These are phyloP conservation scores for Parauchenoglanis punctatus DNA, from an alignment of 2,797 vertebrate species.

Conservation along the genomic window DNA sequence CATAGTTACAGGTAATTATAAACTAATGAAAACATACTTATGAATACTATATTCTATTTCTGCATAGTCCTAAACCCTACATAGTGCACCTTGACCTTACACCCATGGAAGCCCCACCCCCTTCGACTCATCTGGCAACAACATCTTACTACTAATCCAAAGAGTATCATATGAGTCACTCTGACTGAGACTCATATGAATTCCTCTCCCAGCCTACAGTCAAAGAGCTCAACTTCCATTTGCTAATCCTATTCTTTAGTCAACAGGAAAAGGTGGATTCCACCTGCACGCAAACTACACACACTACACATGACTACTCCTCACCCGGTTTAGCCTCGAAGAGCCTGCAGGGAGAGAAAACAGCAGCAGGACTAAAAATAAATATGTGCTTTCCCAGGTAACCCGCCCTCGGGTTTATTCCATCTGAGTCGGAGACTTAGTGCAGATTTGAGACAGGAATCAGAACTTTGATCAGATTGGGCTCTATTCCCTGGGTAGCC, in stretches of 20 bases:
- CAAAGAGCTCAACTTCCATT: constrained; percentile 69
- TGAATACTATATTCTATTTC: too few species aligned
- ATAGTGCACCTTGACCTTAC: neutral
- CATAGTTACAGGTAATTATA: too few species aligned
- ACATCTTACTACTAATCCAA: neutral
- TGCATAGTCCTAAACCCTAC: too few species aligned
- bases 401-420: constrained; percentile 30
- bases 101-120: neutral
- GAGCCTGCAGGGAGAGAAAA: constrained; percentile 17
- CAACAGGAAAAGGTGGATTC: constrained; percentile 71
- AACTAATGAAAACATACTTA: too few species aligned
- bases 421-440: constrained; percentile 31
- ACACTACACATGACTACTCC: constrained; percentile 38
- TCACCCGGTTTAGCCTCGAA: neutral
- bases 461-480: constrained; percentile 49
- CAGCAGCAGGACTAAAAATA: constrained; percentile 20
- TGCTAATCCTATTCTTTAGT: constrained; percentile 69
- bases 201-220: constrained; percentile 53
- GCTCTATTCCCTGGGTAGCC: constrained; percentile 40
- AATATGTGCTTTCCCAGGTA: constrained; percentile 27
- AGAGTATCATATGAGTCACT: neutral
- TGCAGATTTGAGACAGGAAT: constrained; percentile 34
- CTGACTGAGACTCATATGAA: neutral
- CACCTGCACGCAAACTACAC: constrained; percentile 63
- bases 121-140: too few species aligned